Evolutionary conservation across 2,113 vertebrate species (phyloP), one percentile per base, ranked within the genome.

Genomic region (Platichthys flesus): DNA sequence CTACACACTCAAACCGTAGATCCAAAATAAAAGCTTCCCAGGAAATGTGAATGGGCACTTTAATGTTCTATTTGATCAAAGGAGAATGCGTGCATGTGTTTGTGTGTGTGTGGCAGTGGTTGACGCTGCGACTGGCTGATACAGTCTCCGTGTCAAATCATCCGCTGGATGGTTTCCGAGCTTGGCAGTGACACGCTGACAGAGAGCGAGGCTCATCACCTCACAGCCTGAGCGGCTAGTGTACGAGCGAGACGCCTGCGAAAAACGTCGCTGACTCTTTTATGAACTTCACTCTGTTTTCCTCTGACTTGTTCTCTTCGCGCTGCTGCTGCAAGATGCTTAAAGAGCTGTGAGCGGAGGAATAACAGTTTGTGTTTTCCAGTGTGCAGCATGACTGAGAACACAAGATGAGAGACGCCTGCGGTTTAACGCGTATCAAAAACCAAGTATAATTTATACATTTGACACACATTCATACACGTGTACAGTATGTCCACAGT

Each of bases 111-210:
- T 54, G 40, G 45, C n/a, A 9, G 35, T 31, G 26, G 45, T 24
- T 54, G 63, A 60, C 20, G 20, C 65, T 57, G 52, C 49, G 12
- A 23, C 69, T 28, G 49, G 54, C 26, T 20, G 58, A 78, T 59
- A 62, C 37, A 47, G 64, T 79, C 72, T 68, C 71, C 12, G 63
- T 81, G 67, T 76, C 81, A 61, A 79, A 81, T 78, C 52, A 35
- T 72, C 71, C 57, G 76, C 75, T 79, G 79, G 69, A 77, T 57
- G 62, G 7, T 45, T 74, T 85, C 84, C 74, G 76, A 37, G 47
- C 59, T 75, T 10, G 0, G 45, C 62, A 14, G 24, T 55, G 74
- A 78, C 67, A 84, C 62, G 54, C 23, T 68, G 76, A 72, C 80
- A 82, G 74, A 63, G 55, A 61, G 80, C 61, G 9, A 18, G 67